These are phyloP conservation scores for Pandemis heparana DNA, from an alignment of 2,888 invertebrate species.

Conservation along the genomic window DNA sequence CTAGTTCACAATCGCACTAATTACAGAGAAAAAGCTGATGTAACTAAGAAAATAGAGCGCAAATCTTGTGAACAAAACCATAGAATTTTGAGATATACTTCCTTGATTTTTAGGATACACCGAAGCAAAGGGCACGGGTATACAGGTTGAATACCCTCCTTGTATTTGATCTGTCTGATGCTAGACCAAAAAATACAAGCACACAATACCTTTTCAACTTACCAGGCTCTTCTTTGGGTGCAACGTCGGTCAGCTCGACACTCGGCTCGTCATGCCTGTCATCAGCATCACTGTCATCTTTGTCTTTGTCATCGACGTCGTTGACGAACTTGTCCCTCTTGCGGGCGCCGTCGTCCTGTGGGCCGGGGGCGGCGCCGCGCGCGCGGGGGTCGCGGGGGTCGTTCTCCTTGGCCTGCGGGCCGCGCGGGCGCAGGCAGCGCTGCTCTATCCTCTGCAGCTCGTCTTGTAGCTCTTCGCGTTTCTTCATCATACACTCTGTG, in stretches of 20 bases:
- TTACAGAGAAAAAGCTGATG: no score
- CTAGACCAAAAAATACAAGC: no score
- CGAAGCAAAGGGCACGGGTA: no score
- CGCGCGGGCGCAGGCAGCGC: slow-evolving; percentile 69
- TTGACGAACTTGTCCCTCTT: slow-evolving; percentile 76
- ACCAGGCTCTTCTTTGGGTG: slow-evolving; percentile 21
- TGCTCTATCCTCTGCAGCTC: slow-evolving; percentile 88
- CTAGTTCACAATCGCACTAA: no score
- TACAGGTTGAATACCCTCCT: no score
- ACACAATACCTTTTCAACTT: not conserved
- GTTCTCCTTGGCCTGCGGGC: slow-evolving; percentile 69
- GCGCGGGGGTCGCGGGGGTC: slow-evolving; percentile 51
- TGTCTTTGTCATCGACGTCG: slow-evolving; percentile 68
- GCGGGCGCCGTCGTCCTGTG: slow-evolving; percentile 41
- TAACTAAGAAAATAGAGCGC: no score
- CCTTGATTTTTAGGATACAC: no score
- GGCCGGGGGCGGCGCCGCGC: not conserved
- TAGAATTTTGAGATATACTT: no score
- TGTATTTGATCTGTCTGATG: no score
- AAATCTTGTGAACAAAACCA: no score
- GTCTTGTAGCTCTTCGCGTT: slow-evolving; percentile 87
- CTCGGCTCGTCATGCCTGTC: slow-evolving; percentile 60
- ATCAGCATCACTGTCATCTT: slow-evolving; percentile 78
- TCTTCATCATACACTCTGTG: slow-evolving; percentile 87
- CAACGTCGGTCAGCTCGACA: slow-evolving; percentile 1